A percentile compares a stretch with the other conserved stretches of the same genome.
Conservation (phyloP, 1,140 invertebrate species). For the Cardiocondyla obscurior region DNA sequence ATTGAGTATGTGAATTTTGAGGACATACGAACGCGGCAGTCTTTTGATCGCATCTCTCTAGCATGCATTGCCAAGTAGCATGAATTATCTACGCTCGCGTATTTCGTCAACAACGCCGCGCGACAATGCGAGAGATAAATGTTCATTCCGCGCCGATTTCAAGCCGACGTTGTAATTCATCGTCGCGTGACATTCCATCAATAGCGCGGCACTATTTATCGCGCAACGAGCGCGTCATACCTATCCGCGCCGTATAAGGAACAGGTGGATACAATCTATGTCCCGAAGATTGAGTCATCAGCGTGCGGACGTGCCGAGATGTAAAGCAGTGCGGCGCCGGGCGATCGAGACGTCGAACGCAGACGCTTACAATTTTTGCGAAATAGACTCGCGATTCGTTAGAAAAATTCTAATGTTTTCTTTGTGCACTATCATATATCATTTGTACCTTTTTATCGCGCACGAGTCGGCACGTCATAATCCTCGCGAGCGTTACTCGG, state of each 20-base stretch:
- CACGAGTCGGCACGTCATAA: not conserved
- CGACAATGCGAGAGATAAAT: not conserved
- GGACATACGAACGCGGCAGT: not conserved
- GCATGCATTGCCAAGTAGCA: too few species aligned
- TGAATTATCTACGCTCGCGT: not conserved
- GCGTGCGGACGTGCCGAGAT: not conserved
- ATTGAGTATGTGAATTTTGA: not conserved
- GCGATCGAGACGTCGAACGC: not conserved
- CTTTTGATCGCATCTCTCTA: not conserved
- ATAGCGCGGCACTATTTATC: slow-evolving; percentile 1
- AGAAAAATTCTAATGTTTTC: not conserved
- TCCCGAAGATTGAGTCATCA: slow-evolving; percentile 47
- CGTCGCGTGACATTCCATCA: slow-evolving; percentile 4
- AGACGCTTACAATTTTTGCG: not conserved
- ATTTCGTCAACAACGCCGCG: not conserved
- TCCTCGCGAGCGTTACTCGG: not conserved
- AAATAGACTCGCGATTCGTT: not conserved
- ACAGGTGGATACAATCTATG: slow-evolving; percentile 48
- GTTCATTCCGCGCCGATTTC: not conserved
- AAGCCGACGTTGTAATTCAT: not conserved
- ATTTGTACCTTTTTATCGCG: not conserved
- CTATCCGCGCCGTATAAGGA: slow-evolving; percentile 19
- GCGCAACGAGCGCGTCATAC: slow-evolving; percentile 9
- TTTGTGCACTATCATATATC: not conserved
- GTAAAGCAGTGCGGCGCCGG: not conserved